Evolutionary conservation across 2,113 vertebrate genomes (phyloP), one percentile per base, ranked within the genome.

Genomic region (Pterocles gutturalis): DNA sequence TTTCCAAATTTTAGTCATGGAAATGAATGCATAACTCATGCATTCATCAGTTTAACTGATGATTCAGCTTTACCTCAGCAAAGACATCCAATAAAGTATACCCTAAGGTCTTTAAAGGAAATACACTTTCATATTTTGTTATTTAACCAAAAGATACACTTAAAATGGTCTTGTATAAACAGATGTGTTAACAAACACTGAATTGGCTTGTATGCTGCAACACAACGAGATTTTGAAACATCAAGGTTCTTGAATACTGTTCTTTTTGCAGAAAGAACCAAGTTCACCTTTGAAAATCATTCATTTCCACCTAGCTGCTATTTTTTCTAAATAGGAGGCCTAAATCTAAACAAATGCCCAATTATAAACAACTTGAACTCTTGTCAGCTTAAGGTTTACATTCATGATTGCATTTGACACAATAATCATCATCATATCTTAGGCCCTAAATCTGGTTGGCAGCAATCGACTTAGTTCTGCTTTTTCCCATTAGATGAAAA

Each of bases 401-500:
- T 86, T 95, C 85, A 82, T 97, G 97, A 98, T 98, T 98, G 89
- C 81, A 97, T 98, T 97, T 98, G 97, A 98, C 97, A 98, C 72
- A 97, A 97, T 97, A 95, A 98, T 97, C 95, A 98, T 98, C 93
- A 97, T 96, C 97, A 87, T 94, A 97, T 96, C 93, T 96, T 97
- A 96, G 94, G 90, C 96, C 92, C 75, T 77, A 98, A 98, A 98
- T 97, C 95, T 98, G 76, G 58, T 88, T 98, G 97, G 94, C 98
- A 98, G 96, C 93, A 93, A 58, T 97, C 79, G 34, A 96, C 95
- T 97, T 96, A 88, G 79, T 87, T 95, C 94, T 97, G 96, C 81
- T 98, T 98, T 96, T 98, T 95, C 85, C 94, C 97, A 97, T 98
- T 98, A 98, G 88, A 41, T 97, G 49, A 92, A 95, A 98, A 97